phyloP scores from a whole-genome alignment of 2,113 vertebrate species.

The Tricholaema leucomelas region DNA sequence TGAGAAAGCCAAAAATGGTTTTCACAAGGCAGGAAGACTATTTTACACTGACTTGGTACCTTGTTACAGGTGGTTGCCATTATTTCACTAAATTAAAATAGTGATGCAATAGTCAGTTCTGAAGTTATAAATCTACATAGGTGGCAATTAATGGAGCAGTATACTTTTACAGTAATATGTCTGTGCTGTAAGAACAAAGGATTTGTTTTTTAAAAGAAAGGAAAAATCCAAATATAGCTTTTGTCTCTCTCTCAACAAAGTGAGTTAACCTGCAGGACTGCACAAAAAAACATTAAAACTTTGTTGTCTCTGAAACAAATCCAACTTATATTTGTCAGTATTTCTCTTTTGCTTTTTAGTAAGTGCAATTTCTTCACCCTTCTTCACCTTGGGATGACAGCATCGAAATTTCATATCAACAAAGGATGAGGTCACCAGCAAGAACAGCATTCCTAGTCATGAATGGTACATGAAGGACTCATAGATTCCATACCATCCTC shows the following conservation, averaged over 20 bases:
- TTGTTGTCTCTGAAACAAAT: not conserved
- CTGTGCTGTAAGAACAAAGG: not conserved
- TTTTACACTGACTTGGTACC: not conserved
- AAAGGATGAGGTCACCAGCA: constrained; percentile 24
- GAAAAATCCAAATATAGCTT: not conserved
- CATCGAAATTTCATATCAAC: not conserved
- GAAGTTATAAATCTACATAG: not conserved
- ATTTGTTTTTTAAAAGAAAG: not conserved
- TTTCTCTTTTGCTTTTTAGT: not conserved
- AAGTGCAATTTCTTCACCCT: not conserved
- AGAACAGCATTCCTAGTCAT: not conserved
- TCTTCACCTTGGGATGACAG: constrained; percentile 22
- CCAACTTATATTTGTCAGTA: not conserved
- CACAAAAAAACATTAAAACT: not conserved
- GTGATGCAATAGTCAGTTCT: not conserved
- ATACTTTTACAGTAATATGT: not conserved
- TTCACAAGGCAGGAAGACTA: not conserved
- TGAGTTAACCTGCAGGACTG: not conserved
- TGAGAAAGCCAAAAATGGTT: not conserved
- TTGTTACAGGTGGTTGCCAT: not conserved
- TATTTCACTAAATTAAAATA: not conserved
- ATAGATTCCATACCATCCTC: not conserved
- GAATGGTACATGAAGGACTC: not conserved
- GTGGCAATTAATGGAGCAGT: not conserved
- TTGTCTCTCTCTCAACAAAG: not conserved